phyloP scores from a whole-genome alignment of 2,888 invertebrate species.

The Drosophila sordidula region DNA sequence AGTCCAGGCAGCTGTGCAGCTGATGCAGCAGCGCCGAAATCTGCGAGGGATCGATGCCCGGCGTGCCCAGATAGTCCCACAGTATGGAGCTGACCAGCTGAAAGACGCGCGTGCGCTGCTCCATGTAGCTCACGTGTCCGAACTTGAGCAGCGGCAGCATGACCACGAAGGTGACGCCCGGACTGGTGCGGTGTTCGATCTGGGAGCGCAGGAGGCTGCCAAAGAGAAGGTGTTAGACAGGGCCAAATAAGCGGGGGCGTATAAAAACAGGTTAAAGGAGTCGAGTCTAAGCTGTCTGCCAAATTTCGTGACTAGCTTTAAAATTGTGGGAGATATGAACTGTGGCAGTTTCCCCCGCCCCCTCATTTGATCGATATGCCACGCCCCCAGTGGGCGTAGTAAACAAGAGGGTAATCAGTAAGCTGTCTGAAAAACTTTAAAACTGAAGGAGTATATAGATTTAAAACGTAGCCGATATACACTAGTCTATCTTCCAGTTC shows the following conservation, averaged over 20 bases:
- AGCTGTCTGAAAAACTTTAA: too few species aligned
- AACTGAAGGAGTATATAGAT: too few species aligned
- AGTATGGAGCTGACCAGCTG: slow-evolving; percentile 89
- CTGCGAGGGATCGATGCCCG: slow-evolving; percentile 81
- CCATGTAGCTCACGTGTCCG: slow-evolving; percentile 88
- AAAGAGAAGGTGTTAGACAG: not conserved
- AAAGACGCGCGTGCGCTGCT: slow-evolving; percentile 89
- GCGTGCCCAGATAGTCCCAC: slow-evolving; percentile 89
- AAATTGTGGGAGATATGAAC: too few species aligned
- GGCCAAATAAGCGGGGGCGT: accelerated
- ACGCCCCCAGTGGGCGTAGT: too few species aligned
- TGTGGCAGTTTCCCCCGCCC: too few species aligned
- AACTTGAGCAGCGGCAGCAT: slow-evolving; percentile 90
- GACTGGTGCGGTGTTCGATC: slow-evolving; percentile 84
- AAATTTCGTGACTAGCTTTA: too few species aligned
- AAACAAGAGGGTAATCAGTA: too few species aligned
- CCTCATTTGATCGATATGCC: too few species aligned
- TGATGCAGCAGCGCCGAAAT: slow-evolving; percentile 90
- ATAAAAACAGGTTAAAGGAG: too few species aligned
- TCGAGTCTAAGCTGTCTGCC: too few species aligned
- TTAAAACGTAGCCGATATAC: too few species aligned
- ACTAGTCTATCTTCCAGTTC: too few species aligned
- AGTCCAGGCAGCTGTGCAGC: slow-evolving; percentile 89
- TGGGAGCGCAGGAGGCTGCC: slow-evolving; percentile 84
- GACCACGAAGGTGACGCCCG: slow-evolving; percentile 88